Base-by-base conservation (phyloP, 2,113 vertebrate species). In the Halichoerus grypus region DNA sequence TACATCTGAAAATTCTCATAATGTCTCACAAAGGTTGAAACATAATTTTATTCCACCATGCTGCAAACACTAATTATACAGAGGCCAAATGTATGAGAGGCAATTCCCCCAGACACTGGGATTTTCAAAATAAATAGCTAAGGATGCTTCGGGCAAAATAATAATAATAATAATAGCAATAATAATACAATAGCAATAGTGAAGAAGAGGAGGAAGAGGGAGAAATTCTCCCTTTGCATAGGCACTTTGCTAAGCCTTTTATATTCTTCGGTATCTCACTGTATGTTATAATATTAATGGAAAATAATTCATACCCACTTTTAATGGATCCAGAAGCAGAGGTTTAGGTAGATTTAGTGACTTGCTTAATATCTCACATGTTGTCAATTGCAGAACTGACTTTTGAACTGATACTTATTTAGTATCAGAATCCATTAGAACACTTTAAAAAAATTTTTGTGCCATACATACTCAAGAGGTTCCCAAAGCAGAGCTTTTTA, bases 361-460 rank as follows among this genome's bases (percentile, higher is more conserved):
- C 15, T 80, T 88, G 10, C 28, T 94, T 59, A 77, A 19, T 0
- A 59, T 71, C 31, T n/a, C 31, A 71, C 69, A 79, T 19, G 22
- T 63, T 81, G 11, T 31, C 36, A 67, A 36, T 49, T 69, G 31
- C 22, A 92, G n/a, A 69, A 24, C 55, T 39, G 36, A 83, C 57
- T 74, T 95, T 94, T 84, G 46, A 93, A 80, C 11, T 39, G 26
- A 59, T 59, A 13, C 71, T 91, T 88, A 51, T 19, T 95, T 93
- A 71, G 77, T 80, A 69, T 36, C 4, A n/a, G 16, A 95, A 84
- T n/a, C 3, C 7, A 59, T 46, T 36, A 49, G 15, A 63, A 6
- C 1, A 21, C 21, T 51, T 85, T 31, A 67, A 49, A 77, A 51
- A 53, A 21, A 9, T 1, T 39, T 79, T 79, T 65, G 12, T 83